Percentiles rank a stretch among this genome's conserved stretches.
Evolutionary conservation across 2,888 invertebrate genomes (phyloP).

Genomic region (Troides aeacus): DNA sequence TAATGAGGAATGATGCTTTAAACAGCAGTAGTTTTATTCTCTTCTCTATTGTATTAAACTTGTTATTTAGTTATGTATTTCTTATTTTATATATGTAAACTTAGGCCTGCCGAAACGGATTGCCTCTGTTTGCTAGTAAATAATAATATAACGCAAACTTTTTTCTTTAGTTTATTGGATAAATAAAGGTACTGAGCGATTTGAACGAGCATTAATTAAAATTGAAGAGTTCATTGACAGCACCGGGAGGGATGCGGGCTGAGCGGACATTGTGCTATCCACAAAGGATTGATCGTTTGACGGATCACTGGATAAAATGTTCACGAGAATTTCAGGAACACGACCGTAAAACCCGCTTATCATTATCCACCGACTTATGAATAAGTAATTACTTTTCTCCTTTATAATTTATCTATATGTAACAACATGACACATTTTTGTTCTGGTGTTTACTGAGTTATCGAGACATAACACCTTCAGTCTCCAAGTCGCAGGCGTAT

Average conservation of each 20-base stretch:
- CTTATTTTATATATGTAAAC: too few species aligned
- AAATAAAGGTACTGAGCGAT: conserved; percentile 29
- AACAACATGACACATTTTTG: too few species aligned
- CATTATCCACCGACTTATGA: background rate
- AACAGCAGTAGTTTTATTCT: too few species aligned
- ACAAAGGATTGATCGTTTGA: conserved; percentile 36
- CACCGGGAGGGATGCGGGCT: conserved; percentile 41
- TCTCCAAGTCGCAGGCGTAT: too few species aligned
- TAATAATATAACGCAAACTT: too few species aligned
- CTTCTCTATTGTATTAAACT: too few species aligned
- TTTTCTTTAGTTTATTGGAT: background rate
- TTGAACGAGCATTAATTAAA: conserved; percentile 34
- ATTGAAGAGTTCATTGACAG: conserved; percentile 43
- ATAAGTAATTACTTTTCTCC: background rate
- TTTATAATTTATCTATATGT: background rate
- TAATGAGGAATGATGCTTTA: too few species aligned
- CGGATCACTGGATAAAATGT: conserved; percentile 38
- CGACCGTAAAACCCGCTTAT: conserved; percentile 7
- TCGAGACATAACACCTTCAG: too few species aligned
- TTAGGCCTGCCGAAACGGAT: too few species aligned
- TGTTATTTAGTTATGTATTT: too few species aligned
- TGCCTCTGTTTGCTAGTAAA: too few species aligned
- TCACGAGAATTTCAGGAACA: conserved; percentile 17
- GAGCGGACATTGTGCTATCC: conserved; percentile 35
- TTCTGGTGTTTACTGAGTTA: too few species aligned